Base-by-base conservation (phyloP, 2,888 invertebrate genomes). In the Orchestes rusci region DNA sequence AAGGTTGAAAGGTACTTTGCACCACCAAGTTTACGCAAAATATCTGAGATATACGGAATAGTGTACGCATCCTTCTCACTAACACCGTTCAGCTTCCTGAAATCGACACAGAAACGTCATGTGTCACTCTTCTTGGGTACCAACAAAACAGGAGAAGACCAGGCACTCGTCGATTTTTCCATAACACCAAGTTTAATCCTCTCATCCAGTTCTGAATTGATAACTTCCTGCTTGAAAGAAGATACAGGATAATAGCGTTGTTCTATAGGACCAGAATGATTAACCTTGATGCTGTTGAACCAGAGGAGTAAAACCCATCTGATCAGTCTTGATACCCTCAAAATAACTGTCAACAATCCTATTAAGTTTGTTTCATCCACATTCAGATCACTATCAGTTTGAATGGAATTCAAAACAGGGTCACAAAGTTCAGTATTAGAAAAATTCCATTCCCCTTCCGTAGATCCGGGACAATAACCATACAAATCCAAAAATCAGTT, bases 161-260 rank as follows among this genome's bases (percentile, higher is more conserved):
- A 49, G 3, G 16, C 33, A 31, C 34, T 35, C 10, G n/a, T 23
- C 1, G 47, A 50, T 13, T 48, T 36, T 29, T 43, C 40, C 16
- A 47, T 32, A 10, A 47, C 39, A 7, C 39, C 43, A 17, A 38
- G 5, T 13, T 34, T 29, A 12, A 43, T 18, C 47, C 43, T 50
- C 4, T 31, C 16, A 32, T 34, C 20, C 10, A 50, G 8, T 16
- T 49, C 49, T 18, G 30, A 17, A 13, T 48, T 13, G 4, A 41
- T 45, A n/a, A 39, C 31, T 4, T 13, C 30, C 10, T 46, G 45
- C 15, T 39, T 45, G 28, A 33, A 40, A 12, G 39, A 33, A 7
- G 33, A 44, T 10, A 39, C 31, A 7, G 12, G 16, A 13, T 16
- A 40, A 17, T n/a, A 17, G 20, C 16, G 32, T 15, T 3, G 10